Evolutionary conservation across 2,113 vertebrate genomes (phyloP).

Genomic region (Gulo gulo): DNA sequence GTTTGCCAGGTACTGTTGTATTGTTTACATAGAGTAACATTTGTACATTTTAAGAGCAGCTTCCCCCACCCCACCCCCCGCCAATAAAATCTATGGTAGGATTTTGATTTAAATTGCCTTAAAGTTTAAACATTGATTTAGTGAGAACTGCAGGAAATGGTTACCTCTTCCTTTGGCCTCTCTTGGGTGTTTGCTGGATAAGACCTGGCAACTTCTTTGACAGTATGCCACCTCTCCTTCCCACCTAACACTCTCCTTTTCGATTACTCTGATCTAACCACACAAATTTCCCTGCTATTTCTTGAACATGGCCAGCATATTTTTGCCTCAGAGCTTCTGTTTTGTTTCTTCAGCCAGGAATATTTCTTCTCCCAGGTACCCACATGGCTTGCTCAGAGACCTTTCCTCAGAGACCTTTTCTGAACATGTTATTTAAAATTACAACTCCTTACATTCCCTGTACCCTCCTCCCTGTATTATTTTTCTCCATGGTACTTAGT

Average conservation of each 20-base stretch:
- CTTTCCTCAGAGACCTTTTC: constrained; percentile 7
- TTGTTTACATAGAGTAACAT: not conserved
- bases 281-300: not conserved
- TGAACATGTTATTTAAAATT: not conserved
- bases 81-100: not conserved
- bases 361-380: not conserved
- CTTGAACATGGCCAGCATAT: not conserved
- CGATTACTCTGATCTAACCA: not conserved
- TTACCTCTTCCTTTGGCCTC: not conserved
- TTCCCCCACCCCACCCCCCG: too few species aligned
- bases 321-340: not conserved
- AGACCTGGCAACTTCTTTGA: not conserved
- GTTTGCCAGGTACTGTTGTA: not conserved
- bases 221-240: not conserved
- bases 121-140: not conserved
- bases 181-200: not conserved
- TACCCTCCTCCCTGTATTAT: not conserved
- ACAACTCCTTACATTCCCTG: not conserved
- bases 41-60: not conserved
- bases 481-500: not conserved
- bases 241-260: not conserved
- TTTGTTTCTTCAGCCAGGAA: not conserved
- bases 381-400: not conserved
- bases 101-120: not conserved
- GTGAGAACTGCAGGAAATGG: constrained; percentile 14